Conservation (phyloP, 2,797 vertebrate genomes). For the Sarcoramphus papa region DNA sequence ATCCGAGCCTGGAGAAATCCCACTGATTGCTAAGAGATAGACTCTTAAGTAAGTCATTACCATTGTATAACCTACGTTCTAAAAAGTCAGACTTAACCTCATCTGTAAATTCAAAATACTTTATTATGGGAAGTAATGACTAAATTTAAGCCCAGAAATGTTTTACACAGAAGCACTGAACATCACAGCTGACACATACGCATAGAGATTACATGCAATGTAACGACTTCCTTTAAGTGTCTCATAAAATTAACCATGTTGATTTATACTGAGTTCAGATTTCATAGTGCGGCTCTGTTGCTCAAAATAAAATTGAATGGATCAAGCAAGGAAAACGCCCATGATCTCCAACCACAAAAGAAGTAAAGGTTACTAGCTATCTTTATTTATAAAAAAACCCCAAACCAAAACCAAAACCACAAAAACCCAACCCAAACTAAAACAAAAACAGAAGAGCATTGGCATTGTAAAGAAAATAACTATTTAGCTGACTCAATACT, state of each 20-base stretch:
- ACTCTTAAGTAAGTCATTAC: background rate
- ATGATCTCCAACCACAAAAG: background rate
- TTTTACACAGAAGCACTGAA: background rate
- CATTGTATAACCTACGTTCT: background rate
- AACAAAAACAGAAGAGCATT: background rate
- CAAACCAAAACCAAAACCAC: rapidly evolving
- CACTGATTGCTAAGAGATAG: background rate
- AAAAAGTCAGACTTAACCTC: background rate
- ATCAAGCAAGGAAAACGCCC: background rate
- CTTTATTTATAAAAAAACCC: background rate
- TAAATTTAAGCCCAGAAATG: background rate
- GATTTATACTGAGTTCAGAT: background rate
- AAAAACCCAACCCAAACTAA: rapidly evolving
- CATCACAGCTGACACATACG: background rate
- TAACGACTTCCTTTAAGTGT: background rate
- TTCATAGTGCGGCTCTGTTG: background rate
- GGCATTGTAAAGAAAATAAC: background rate
- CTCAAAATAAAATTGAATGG: background rate
- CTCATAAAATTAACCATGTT: background rate
- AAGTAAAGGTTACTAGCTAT: background rate
- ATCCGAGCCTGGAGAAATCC: background rate
- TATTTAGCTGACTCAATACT: background rate
- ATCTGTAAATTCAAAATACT: background rate
- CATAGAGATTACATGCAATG: background rate
- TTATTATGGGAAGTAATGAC: background rate